These are phyloP conservation scores for Colinus virginianus DNA, from an alignment of 2,113 vertebrate species.

Conservation along the genomic window DNA sequence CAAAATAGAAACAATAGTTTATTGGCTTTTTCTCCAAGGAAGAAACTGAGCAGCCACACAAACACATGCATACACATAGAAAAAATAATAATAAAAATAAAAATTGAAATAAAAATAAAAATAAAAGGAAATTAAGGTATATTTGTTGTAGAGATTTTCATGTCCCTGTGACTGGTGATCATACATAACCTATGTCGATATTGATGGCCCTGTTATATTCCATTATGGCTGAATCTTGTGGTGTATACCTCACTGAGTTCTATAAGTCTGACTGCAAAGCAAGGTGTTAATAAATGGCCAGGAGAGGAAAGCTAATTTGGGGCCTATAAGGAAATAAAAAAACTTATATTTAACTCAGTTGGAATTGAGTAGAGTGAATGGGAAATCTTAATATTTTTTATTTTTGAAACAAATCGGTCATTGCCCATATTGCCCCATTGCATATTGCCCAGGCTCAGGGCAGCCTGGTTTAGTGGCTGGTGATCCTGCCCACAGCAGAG, in stretches of 20 bases:
- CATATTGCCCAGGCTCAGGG: too few species aligned
- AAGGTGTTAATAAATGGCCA: background rate
- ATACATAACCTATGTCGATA: fast-evolving
- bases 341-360: background rate
- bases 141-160: background rate
- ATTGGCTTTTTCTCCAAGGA: background rate
- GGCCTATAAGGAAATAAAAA: background rate
- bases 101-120: background rate
- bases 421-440: too few species aligned
- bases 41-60: background rate
- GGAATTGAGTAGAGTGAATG: background rate
- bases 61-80: background rate
- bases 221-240: background rate
- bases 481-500: too few species aligned
- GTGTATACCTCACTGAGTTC: background rate
- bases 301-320: background rate
- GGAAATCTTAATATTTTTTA: background rate
- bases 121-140: background rate
- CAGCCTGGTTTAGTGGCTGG: too few species aligned
- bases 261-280: background rate
- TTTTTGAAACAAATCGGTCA: background rate
- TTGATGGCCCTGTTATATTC: background rate
- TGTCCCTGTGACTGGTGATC: background rate
- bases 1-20: background rate
- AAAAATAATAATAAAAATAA: background rate